These are phyloP conservation scores for Oscheius sp. DNA, from an alignment of 2,888 invertebrate species.

Conservation along the genomic window DNA sequence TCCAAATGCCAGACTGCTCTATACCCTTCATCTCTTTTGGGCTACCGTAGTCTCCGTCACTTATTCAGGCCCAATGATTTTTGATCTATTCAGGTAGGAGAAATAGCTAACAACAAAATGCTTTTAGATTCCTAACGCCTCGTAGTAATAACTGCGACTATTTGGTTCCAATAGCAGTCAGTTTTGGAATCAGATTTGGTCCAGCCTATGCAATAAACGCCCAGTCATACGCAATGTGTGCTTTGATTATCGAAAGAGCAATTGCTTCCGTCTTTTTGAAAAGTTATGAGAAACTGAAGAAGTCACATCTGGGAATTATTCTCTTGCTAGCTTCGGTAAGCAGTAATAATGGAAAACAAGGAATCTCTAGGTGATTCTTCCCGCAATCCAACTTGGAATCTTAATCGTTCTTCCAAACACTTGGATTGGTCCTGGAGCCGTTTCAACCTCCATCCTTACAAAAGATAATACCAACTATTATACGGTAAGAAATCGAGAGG, in stretches of 20 bases:
- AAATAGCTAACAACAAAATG: not conserved
- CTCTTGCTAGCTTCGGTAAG: constrained; percentile 1
- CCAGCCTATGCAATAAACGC: constrained; percentile 23
- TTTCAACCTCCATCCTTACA: constrained; percentile 9
- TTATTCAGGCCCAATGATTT: not conserved
- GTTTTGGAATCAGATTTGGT: constrained; percentile 17
- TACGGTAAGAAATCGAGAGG: not conserved
- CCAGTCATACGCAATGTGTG: constrained; percentile 11
- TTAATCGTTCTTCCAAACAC: constrained; percentile 5
- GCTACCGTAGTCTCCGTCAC: constrained; percentile 14
- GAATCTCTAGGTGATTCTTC: not conserved
- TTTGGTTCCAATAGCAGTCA: constrained; percentile 1
- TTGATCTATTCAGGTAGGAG: constrained; percentile 3
- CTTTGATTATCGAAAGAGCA: not conserved
- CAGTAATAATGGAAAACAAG: not conserved
- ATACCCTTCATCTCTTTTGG: constrained; percentile 11
- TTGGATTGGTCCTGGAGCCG: not conserved
- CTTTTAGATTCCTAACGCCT: constrained; percentile 3
- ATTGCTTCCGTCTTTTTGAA: not conserved
- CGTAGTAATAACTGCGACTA: not conserved
- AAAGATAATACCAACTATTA: not conserved
- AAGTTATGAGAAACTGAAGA: not conserved
- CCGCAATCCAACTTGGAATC: not conserved
- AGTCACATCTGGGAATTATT: not conserved
- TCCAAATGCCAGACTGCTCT: constrained; percentile 13